Base-by-base conservation (phyloP, 2,113 vertebrate species). In the human region DNA sequence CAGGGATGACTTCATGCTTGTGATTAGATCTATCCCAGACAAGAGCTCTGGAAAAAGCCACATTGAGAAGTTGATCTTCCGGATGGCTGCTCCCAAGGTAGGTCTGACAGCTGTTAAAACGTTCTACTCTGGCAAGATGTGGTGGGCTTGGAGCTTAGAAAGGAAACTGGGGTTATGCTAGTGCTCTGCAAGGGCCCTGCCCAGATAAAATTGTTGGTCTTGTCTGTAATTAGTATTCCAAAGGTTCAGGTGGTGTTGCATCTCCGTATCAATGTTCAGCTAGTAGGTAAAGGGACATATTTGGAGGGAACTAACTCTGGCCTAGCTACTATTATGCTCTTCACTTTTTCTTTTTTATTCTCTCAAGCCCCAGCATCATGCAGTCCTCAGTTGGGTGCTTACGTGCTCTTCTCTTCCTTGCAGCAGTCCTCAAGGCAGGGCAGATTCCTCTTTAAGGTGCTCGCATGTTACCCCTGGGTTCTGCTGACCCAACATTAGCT, bases 1-100 rank as follows among this genome's bases (percentile, higher is more conserved):
- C 98, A 99, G 98, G 78, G 99, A 99, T 97, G 99, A 99, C 98
- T 99, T 99, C 98, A 99, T 99, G 99, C 98, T 99, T 99, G 99
- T 99, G 95, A 99, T 99, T 97, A 98, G 98, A 68, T 98, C 98
- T 93, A 97, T 94, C 91, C 78, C 98, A 78, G 97, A 98, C 98
- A 99, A 99, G 98, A 99, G 99, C 86, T 97, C 97, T 86, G 96
- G 96, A 43, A 98, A 97, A 89, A 99, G 98, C 97, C 98, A 99
- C 35, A 98, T 99, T 32, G 99, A 99, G 98, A 99, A 99, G 95
- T 96, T 99, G 96, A 98, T 99, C 96, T 99, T 99, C 98, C 98
- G 98, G 38, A 99, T 99, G 99, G 98, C 99, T 76, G 97, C 99
- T 93, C 99, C 99, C 83, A 99, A 99, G 99, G 99, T 99, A 79